Percentiles rank a stretch among this genome's conserved stretches.
Conservation (phyloP, 2,113 vertebrate species). For the Nesogale talazaci region DNA sequence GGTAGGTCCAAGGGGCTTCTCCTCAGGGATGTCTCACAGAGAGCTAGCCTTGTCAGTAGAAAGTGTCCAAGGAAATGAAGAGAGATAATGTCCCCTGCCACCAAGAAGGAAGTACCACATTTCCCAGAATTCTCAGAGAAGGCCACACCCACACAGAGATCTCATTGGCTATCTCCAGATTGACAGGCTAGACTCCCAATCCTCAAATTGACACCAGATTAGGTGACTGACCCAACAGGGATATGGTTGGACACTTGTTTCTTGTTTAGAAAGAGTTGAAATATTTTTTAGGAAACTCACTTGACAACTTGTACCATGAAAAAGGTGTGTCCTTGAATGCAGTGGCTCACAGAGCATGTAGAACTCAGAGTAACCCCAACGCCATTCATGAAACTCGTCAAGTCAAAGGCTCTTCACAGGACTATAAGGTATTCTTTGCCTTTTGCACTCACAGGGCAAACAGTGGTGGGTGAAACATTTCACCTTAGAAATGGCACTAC, state of each 20-base stretch:
- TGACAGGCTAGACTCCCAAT: too few relatives aligned
- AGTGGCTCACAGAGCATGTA: not conserved
- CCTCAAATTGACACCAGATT: too few relatives aligned
- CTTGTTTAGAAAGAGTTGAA: slow-evolving; percentile 31
- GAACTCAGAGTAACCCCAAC: not conserved
- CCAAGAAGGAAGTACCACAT: too few relatives aligned
- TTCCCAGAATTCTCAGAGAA: too few relatives aligned
- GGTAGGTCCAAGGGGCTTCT: too few relatives aligned
- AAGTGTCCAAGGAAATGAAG: too few relatives aligned
- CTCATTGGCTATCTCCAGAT: too few relatives aligned
- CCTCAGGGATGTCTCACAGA: too few relatives aligned
- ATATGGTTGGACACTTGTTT: not conserved
- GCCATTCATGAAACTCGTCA: not conserved
- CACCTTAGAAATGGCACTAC: not conserved
- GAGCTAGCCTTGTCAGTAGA: too few relatives aligned
- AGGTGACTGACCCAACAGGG: too few relatives aligned
- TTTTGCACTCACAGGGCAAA: not conserved
- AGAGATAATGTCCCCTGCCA: too few relatives aligned
- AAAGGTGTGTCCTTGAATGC: not conserved
- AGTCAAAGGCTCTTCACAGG: not conserved
- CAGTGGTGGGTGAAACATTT: not conserved
- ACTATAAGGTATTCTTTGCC: not conserved
- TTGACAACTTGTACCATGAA: not conserved
- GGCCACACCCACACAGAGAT: too few relatives aligned
- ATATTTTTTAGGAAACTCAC: slow-evolving; percentile 20